A percentile compares a stretch with the other conserved stretches of the same genome.
These are phyloP conservation scores for Crotophaga sulcirostris DNA, from an alignment of 2,113 vertebrate genomes.

Conservation along the genomic window DNA sequence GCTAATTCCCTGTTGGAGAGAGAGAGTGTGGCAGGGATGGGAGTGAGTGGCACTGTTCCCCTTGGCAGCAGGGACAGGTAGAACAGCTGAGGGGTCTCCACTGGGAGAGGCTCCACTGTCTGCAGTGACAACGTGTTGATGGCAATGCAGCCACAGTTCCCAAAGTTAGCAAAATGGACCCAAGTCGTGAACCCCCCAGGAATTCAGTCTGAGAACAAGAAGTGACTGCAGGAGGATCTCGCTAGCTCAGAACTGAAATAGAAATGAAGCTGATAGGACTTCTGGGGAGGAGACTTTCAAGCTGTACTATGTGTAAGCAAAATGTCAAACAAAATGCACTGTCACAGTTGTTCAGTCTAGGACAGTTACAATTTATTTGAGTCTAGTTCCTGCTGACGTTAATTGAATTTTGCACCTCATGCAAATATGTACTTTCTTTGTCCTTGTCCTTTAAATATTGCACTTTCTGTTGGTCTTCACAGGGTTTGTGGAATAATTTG, in stretches of 20 bases:
- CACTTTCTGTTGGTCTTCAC: not conserved
- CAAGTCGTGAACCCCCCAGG: not conserved
- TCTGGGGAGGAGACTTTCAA: not conserved
- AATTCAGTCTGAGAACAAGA: not conserved
- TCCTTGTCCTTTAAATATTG: not conserved
- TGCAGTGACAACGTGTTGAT: not conserved
- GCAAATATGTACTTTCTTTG: not conserved
- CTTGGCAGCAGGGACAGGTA: not conserved
- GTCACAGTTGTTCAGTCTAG: not conserved
- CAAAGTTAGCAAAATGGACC: not conserved
- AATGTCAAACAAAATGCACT: not conserved
- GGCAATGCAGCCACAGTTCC: not conserved
- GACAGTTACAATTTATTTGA: not conserved
- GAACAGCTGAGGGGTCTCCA: not conserved
- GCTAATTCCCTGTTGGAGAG: not conserved
- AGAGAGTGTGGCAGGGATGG: not conserved
- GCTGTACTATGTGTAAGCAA: not conserved
- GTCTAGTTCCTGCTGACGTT: not conserved
- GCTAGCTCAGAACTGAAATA: not conserved
- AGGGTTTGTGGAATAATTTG: not conserved
- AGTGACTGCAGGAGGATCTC: fast-evolving
- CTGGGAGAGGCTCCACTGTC: not conserved
- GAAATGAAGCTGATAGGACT: not conserved
- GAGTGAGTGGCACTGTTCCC: not conserved
- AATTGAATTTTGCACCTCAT: not conserved